Evolutionary conservation across 2,113 vertebrate species (phyloP).

Genomic region (Danio rerio): DNA sequence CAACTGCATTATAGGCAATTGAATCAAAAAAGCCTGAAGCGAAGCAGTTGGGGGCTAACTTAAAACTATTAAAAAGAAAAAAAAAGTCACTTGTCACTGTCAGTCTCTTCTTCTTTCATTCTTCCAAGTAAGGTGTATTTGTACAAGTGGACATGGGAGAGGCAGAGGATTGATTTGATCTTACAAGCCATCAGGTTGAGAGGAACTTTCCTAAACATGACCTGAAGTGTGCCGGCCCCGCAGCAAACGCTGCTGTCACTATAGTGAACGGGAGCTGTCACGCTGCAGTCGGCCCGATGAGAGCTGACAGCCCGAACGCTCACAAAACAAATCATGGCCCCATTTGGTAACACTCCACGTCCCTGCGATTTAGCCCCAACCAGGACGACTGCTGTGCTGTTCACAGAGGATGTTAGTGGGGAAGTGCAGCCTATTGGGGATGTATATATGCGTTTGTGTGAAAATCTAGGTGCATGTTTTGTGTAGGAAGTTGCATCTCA

Average conservation of each 20-base stretch:
- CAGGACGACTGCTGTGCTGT: constrained; percentile 37
- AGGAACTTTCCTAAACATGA: constrained; percentile 80
- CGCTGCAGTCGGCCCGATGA: constrained; percentile 64
- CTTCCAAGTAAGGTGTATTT: constrained; percentile 71
- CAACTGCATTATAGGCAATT: constrained; percentile 20
- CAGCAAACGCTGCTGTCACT: constrained; percentile 81
- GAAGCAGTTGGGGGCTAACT: constrained; percentile 42
- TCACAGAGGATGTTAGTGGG: not conserved
- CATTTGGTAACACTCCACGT: constrained; percentile 74
- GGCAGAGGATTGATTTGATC: constrained; percentile 80
- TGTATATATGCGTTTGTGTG: constrained; percentile 42
- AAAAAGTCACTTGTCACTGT: constrained; percentile 61
- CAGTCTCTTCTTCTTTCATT: constrained; percentile 54
- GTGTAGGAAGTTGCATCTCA: not conserved
- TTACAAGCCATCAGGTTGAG: constrained; percentile 82
- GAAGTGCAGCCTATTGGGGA: constrained; percentile 26
- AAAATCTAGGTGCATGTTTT: constrained; percentile 37
- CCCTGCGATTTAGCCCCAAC: constrained; percentile 70
- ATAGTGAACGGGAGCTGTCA: constrained; percentile 73
- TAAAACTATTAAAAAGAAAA: constrained; percentile 50
- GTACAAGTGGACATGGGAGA: constrained; percentile 71
- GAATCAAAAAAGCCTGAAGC: not conserved
- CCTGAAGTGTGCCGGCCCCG: constrained; percentile 81
- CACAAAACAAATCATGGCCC: constrained; percentile 79
- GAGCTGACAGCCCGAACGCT: constrained; percentile 77